phyloP scores from a whole-genome alignment of 1,140 invertebrate species.

The Telenomus remus region DNA sequence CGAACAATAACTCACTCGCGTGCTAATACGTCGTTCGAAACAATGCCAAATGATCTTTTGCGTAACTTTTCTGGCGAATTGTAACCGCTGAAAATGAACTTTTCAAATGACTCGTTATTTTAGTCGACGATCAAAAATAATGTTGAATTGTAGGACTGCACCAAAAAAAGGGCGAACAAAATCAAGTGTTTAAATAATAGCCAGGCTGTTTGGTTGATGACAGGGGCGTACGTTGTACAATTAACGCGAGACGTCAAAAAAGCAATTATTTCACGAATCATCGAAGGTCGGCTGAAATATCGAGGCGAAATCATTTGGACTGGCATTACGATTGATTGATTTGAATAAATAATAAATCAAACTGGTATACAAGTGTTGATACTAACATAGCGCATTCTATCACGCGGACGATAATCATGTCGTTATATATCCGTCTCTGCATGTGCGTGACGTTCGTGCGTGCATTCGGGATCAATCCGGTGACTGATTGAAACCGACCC shows the following conservation, averaged over 20 bases:
- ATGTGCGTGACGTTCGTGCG: conserved; percentile 57
- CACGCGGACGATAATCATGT: conserved; percentile 52
- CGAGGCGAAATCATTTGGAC: conserved; percentile 27
- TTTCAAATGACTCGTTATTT: too few relatives aligned
- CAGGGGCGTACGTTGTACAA: too few relatives aligned
- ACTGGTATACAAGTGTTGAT: conserved; percentile 48
- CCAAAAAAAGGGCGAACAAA: too few relatives aligned
- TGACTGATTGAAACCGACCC: conserved; percentile 57
- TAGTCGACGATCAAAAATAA: too few relatives aligned
- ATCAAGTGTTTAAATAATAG: neutral
- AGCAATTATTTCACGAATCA: conserved; percentile 32
- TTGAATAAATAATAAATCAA: conserved; percentile 54
- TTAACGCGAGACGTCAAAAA: conserved; percentile 15
- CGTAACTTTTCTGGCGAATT: too few relatives aligned
- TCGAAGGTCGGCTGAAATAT: conserved; percentile 19
- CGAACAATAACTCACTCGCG: too few relatives aligned
- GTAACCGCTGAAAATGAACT: too few relatives aligned
- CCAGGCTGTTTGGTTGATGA: neutral
- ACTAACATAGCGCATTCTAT: conserved; percentile 48
- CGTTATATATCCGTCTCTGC: conserved; percentile 50
- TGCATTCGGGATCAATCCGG: conserved; percentile 53
- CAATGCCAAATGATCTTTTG: too few relatives aligned
- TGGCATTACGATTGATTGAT: conserved; percentile 49
- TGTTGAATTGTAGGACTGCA: too few relatives aligned
- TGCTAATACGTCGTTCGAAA: too few relatives aligned